Conservation (phyloP, 2,113 vertebrate species). For the Cryptomyrus ogoouensis region DNA sequence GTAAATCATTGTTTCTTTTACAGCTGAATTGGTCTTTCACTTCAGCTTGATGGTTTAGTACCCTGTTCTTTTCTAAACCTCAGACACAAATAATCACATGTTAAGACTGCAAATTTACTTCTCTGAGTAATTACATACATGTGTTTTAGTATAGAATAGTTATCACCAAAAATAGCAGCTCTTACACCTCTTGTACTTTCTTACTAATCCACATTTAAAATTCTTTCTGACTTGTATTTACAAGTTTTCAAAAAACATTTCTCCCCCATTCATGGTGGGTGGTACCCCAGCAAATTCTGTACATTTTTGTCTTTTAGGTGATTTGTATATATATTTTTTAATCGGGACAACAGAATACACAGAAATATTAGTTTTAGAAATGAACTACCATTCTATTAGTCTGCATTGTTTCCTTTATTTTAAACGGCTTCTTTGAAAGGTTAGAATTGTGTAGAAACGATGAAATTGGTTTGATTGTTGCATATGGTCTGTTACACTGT, state of each 20-base stretch:
- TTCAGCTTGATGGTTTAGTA: not conserved
- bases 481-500: conserved; percentile 70
- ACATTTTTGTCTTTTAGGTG: not conserved
- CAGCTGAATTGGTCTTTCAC: not conserved
- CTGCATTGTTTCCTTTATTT: conserved; percentile 17
- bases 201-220: not conserved
- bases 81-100: not conserved
- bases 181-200: not conserved
- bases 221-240: not conserved
- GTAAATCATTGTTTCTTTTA: not conserved
- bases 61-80: not conserved
- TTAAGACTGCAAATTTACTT: not conserved
- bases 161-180: not conserved
- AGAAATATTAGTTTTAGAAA: not conserved
- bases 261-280: not conserved
- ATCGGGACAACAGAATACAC: not conserved
- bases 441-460: conserved; percentile 43
- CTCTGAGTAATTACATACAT: not conserved
- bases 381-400: not conserved
- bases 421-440: conserved; percentile 18
- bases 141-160: not conserved
- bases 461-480: conserved; percentile 46
- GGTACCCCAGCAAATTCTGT: not conserved
- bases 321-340: not conserved
- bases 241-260: not conserved